These are phyloP conservation scores for Antedon mediterranea DNA, from an alignment of 53 echinoderm and acorn worm genomes.

Conservation along the genomic window DNA sequence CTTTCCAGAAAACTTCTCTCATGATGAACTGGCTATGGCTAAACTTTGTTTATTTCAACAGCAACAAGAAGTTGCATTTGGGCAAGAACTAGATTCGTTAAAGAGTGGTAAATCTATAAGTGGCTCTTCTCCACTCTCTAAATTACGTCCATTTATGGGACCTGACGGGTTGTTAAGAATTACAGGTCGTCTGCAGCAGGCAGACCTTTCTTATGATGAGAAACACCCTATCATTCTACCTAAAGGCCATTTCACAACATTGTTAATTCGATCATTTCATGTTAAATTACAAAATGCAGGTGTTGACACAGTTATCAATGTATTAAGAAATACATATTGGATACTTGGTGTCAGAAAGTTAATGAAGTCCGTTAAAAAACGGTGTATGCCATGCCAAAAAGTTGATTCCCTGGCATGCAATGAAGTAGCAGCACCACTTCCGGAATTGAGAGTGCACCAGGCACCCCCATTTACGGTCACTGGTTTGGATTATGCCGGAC, in stretches of 20 bases:
- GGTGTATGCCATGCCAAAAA: background rate
- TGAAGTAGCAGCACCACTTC: conserved; percentile 7
- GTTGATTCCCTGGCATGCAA: conserved; percentile 9
- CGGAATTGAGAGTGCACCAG: background rate
- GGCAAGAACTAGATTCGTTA: conserved; percentile 1
- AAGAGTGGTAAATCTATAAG: background rate
- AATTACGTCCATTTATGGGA: background rate
- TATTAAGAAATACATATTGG: conserved; percentile 7
- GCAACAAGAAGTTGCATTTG: background rate
- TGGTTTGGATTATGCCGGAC: conserved; percentile 12
- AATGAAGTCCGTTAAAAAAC: background rate
- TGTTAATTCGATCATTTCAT: conserved; percentile 1
- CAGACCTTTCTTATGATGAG: conserved; percentile 8
- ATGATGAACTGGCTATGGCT: too few relatives aligned
- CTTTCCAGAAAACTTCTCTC: background rate
- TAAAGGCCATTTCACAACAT: background rate
- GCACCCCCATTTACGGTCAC: conserved; percentile 13
- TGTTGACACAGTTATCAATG: conserved; percentile 3
- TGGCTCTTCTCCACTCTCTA: conserved; percentile 8
- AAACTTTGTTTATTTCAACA: background rate
- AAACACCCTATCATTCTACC: conserved; percentile 5
- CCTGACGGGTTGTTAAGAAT: background rate
- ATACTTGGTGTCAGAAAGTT: conserved; percentile 2
- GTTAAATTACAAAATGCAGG: conserved; percentile 9
- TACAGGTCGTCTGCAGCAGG: background rate